A percentile compares a stretch with the other conserved stretches of the same genome.
Evolutionary conservation across 2,888 invertebrate genomes (phyloP).

Genomic region (Ophion costatus): DNA sequence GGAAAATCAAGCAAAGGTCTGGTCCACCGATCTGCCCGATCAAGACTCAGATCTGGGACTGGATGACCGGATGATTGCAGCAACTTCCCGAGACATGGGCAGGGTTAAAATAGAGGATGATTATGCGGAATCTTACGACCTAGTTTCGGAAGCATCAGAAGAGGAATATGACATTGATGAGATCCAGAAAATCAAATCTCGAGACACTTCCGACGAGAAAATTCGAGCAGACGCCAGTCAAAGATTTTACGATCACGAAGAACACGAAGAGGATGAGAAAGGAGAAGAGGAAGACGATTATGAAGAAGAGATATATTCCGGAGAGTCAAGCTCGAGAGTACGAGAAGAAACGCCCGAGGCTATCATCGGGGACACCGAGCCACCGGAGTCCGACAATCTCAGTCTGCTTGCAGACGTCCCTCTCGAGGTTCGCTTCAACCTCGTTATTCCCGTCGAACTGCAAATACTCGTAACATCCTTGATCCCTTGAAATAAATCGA

Average conservation of each 20-base stretch:
- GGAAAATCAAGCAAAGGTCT: neutral
- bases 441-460: slow-evolving; percentile 69
- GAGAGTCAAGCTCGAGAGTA: slow-evolving; percentile 41
- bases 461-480: slow-evolving; percentile 71
- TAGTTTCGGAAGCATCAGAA: slow-evolving; percentile 25
- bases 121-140: slow-evolving; percentile 5
- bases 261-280: neutral
- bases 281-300: slow-evolving; percentile 49
- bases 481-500: slow-evolving; percentile 54
- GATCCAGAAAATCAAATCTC: slow-evolving; percentile 5
- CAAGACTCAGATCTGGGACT: neutral
- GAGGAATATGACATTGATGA: slow-evolving; percentile 8
- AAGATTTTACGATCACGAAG: neutral
- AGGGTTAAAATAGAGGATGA: neutral
- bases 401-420: slow-evolving; percentile 69
- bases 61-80: neutral
- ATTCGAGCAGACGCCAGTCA: slow-evolving; percentile 6
- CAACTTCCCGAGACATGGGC: neutral
- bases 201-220: slow-evolving; percentile 29
- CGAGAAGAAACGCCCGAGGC: slow-evolving; percentile 68
- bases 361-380: slow-evolving; percentile 32
- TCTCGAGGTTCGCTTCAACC: slow-evolving; percentile 74
- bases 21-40: neutral
- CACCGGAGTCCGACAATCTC: slow-evolving; percentile 65
- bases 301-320: slow-evolving; percentile 49